phyloP scores from a whole-genome alignment of 2,113 vertebrate genomes.

The Brienomyrus brachyistius region DNA sequence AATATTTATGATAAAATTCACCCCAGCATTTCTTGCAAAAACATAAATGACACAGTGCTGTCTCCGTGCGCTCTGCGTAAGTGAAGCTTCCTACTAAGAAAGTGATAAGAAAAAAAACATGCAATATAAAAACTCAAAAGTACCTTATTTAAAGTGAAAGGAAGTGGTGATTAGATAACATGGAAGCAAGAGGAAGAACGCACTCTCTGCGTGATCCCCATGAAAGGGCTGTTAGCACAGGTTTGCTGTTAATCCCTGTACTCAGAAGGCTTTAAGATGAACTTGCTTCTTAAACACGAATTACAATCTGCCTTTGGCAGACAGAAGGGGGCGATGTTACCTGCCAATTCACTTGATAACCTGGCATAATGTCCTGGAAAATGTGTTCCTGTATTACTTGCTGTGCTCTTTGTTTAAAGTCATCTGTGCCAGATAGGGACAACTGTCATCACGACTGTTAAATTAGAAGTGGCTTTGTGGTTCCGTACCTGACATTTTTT shows the following conservation, averaged over 20 bases:
- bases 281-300: not conserved
- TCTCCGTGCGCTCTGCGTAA: not conserved
- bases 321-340: constrained; percentile 11
- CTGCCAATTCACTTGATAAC: not conserved
- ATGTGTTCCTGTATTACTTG: not conserved
- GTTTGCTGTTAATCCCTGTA: not conserved
- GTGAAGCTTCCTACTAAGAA: not conserved
- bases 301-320: not conserved
- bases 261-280: not conserved
- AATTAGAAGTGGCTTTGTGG: not conserved
- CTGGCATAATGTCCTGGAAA: not conserved
- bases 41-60: not conserved
- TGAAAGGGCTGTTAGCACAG: not conserved
- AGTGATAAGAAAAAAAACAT: not conserved
- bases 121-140: not conserved
- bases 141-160: not conserved
- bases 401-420: not conserved
- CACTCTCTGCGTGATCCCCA: not conserved
- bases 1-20: not conserved
- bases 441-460: not conserved
- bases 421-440: not conserved
- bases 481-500: not conserved
- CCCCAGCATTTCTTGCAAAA: not conserved
- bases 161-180: not conserved
- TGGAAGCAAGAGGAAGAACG: not conserved